These are phyloP conservation scores for Mellilla xanthometata DNA, from an alignment of 2,888 invertebrate genomes.

Conservation along the genomic window DNA sequence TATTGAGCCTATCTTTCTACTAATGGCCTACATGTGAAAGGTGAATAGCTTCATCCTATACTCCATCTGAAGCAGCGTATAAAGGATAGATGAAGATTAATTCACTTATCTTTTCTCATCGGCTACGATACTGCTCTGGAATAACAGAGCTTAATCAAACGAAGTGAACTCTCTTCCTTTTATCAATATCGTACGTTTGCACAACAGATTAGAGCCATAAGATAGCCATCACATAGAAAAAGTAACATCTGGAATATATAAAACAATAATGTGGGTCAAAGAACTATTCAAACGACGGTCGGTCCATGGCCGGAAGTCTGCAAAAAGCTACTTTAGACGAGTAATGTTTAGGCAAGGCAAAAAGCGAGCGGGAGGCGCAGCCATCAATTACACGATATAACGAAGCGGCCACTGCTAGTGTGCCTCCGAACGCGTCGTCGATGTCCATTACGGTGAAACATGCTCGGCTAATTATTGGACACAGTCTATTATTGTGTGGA, in stretches of 20 bases:
- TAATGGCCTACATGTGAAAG: constrained; percentile 76
- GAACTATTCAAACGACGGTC: constrained; percentile 16
- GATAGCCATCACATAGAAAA: not conserved
- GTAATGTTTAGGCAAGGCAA: constrained; percentile 46
- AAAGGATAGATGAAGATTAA: constrained; percentile 57
- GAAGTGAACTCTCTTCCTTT: not conserved
- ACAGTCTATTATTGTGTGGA: constrained; percentile 61
- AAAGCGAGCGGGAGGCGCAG: constrained; percentile 39
- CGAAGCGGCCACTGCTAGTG: constrained; percentile 23
- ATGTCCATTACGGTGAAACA: constrained; percentile 73
- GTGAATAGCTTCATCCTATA: constrained; percentile 68
- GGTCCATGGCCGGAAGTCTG: constrained; percentile 23
- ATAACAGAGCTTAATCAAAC: constrained; percentile 6
- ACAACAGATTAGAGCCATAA: too few relatives aligned
- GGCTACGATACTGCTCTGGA: constrained; percentile 4
- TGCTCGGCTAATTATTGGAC: constrained; percentile 73
- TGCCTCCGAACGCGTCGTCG: constrained; percentile 48
- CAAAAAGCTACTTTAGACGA: constrained; percentile 33
- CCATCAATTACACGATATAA: constrained; percentile 50
- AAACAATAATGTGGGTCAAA: constrained; percentile 8
- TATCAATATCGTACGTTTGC: constrained; percentile 2
- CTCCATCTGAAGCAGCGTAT: constrained; percentile 54
- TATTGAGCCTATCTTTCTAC: constrained; percentile 73
- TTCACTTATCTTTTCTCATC: constrained; percentile 43
- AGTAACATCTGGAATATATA: not conserved